These are phyloP conservation scores for Acanthacorydalis orientalis DNA, from an alignment of 2,888 invertebrate genomes.

Conservation along the genomic window DNA sequence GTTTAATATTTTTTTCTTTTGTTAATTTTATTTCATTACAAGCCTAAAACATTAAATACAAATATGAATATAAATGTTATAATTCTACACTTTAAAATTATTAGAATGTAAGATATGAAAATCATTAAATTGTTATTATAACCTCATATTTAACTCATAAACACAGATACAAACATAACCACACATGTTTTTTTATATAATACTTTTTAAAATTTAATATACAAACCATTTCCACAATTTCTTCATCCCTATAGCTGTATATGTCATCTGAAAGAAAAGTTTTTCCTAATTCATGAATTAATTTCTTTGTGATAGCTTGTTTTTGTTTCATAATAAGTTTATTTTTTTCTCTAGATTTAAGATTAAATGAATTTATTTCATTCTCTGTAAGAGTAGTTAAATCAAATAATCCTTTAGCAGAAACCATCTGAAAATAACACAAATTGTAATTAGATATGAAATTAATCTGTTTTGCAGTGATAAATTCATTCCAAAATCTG, in stretches of 20 bases:
- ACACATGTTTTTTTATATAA: no score
- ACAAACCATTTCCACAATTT: conserved; percentile 5
- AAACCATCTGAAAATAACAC: conserved; percentile 8
- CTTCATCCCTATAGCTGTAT: background rate
- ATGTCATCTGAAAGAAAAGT: conserved; percentile 3
- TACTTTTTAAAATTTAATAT: background rate
- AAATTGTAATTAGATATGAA: conserved; percentile 7
- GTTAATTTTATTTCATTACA: background rate
- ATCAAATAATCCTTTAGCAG: conserved; percentile 9
- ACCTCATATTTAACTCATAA: no score
- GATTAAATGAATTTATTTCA: conserved; percentile 5
- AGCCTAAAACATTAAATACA: conserved; percentile 2
- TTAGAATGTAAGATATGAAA: no score
- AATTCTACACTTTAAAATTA: background rate
- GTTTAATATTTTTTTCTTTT: conserved; percentile 1
- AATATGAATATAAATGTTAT: background rate
- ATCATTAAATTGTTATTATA: no score
- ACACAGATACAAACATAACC: no score
- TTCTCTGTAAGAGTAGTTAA: conserved; percentile 3
- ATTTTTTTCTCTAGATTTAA: conserved; percentile 2
- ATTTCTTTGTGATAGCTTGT: conserved; percentile 3
- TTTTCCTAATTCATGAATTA: conserved; percentile 5
- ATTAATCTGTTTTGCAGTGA: background rate
- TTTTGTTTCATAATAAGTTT: conserved; percentile 1
- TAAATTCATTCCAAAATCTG: background rate